Evolutionary conservation across 1,140 invertebrate species (phyloP), one percentile per base, ranked within the genome.

Genomic region (Yoshiicerus persimilis): DNA sequence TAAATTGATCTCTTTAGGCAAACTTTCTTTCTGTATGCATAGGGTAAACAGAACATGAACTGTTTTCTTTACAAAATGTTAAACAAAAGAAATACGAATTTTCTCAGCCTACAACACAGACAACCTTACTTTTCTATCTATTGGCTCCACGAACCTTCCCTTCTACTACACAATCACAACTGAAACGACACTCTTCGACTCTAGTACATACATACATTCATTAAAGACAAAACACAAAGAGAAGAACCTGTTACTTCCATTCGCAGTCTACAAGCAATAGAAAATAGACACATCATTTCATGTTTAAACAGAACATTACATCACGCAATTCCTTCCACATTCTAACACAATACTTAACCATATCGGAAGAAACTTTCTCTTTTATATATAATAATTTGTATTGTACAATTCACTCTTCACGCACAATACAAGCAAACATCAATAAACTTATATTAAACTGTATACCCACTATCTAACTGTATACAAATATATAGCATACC

Each of bases 1-100:
- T 36, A 80, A 80, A 80, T 80, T 80, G 75, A 80, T 80, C 30
- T 80, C 32, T 80, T 80, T 80, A 70, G 75, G 20, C 34, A 80
- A 80, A 80, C 32, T 80, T 80, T 80, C 75, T n/a, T 38, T 56
- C 1, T 80, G 75, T 38, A 38, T 34, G 75, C 75, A 36, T 80
- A 36, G 64, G 23, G 30, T 80, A 80, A 80, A 38, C 75, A 36
- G 30, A 80, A 36, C 32, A 80, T 80, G 30, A 34, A 38, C 34
- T 80, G 75, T 80, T 80, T 36, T 80, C 75, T 38, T 80, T 80
- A 80, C 75, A 80, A 36, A 80, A 36, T 80, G 75, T 80, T 70
- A 80, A 80, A 80, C 75, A 80, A 80, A 80, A 80, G 66, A 70
- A 70, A 70, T 30, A 70, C 13, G 16, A 70, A 32, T 70, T 70